These are phyloP conservation scores for Heteromurus nitidus DNA, from an alignment of 2,888 invertebrate genomes.

Conservation along the genomic window DNA sequence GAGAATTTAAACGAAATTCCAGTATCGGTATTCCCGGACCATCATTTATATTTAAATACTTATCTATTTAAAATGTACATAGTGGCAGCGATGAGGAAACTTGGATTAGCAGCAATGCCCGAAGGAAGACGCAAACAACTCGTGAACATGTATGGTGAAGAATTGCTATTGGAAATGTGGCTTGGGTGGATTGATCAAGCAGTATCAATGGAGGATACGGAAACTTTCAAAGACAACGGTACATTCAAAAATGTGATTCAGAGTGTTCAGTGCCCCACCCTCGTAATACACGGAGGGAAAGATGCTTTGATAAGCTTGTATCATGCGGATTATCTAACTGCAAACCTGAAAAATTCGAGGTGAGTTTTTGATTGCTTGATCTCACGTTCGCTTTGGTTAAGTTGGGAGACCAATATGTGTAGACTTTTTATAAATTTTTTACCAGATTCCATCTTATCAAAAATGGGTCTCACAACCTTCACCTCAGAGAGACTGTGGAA, in stretches of 20 bases:
- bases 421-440: conserved; percentile 73
- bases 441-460: conserved; percentile 82
- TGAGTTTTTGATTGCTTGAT: conserved; percentile 76
- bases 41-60: too few relatives aligned
- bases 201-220: conserved; percentile 5
- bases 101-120: conserved; percentile 83
- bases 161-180: conserved; percentile 83
- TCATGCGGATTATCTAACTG: conserved; percentile 84
- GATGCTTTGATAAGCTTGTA: conserved; percentile 86
- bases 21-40: background rate
- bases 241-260: conserved; percentile 76
- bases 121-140: conserved; percentile 84
- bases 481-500: conserved; percentile 85
- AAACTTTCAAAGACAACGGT: background rate
- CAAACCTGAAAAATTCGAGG: conserved; percentile 82
- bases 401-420: background rate
- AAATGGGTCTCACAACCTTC: conserved; percentile 91
- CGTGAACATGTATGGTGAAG: conserved; percentile 84
- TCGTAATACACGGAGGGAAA: conserved; percentile 88
- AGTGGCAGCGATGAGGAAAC: conserved; percentile 80
- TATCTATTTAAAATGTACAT: too few relatives aligned
- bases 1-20: too few relatives aligned
- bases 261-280: conserved; percentile 82
- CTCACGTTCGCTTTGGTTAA: background rate
- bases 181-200: conserved; percentile 82